phyloP scores from a whole-genome alignment of 2,797 vertebrate species.

The Thamnophis elegans region DNA sequence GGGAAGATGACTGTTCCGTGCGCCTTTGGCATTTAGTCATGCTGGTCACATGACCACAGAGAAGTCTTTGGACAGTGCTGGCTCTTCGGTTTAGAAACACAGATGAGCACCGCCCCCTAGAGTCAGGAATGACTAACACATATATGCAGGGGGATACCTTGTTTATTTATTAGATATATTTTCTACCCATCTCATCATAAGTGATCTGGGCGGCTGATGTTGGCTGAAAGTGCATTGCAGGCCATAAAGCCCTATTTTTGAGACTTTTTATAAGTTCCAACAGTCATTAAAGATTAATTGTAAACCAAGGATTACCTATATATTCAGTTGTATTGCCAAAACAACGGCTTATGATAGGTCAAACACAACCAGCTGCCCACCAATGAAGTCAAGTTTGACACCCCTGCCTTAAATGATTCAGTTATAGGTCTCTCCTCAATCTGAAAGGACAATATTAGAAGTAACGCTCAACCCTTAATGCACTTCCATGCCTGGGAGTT shows the following conservation, averaged over 20 bases:
- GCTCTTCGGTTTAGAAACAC: no score
- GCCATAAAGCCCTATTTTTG: neutral
- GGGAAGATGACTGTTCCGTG: no score
- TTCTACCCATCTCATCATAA: neutral
- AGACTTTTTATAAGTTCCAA: neutral
- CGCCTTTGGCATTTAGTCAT: no score
- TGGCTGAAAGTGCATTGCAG: neutral
- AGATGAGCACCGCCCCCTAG: no score
- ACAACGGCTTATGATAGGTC: neutral
- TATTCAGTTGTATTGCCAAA: neutral
- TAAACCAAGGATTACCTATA: neutral
- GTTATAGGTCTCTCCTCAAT: neutral
- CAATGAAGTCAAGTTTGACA: no score
- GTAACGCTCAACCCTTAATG: neutral
- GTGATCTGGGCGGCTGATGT: neutral
- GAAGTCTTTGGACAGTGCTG: no score
- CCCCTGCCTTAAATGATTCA: neutral
- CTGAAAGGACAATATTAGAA: neutral
- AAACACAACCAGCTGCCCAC: no score
- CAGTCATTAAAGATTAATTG: neutral
- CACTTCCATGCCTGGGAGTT: neutral
- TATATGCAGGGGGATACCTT: no score
- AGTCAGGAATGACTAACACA: no score
- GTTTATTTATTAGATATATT: neutral
- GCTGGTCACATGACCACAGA: no score